phyloP scores from a whole-genome alignment of 2,888 invertebrate species.

The Drosophila helvetica region DNA sequence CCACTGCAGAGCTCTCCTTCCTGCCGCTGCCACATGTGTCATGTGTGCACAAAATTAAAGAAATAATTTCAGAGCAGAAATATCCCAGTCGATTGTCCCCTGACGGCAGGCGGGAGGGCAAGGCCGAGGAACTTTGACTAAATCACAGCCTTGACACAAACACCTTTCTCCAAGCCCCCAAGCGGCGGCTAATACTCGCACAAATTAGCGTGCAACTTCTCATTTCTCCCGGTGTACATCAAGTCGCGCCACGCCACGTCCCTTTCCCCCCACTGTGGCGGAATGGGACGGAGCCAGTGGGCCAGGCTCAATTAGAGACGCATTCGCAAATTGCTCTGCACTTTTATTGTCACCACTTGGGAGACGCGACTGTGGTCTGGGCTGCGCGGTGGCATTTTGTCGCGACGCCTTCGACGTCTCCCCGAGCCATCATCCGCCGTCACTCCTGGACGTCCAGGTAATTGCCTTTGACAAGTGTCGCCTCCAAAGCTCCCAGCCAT shows the following conservation, averaged over 20 bases:
- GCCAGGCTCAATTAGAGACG: constrained; percentile 74
- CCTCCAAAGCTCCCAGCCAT: constrained; percentile 7
- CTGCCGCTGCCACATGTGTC: constrained; percentile 23
- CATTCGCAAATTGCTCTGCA: constrained; percentile 73
- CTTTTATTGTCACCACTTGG: constrained; percentile 76
- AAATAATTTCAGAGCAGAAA: constrained; percentile 81
- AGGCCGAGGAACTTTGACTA: constrained; percentile 42
- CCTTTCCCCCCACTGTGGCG: neutral
- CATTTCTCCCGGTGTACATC: constrained; percentile 5
- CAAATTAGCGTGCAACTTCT: neutral
- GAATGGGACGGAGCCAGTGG: constrained; percentile 24
- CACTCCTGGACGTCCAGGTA: constrained; percentile 69
- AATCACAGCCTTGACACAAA: constrained; percentile 63
- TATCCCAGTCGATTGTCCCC: constrained; percentile 81
- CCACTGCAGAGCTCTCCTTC: constrained; percentile 4
- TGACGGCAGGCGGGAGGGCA: constrained; percentile 61
- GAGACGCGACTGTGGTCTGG: constrained; percentile 39
- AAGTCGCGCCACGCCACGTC: neutral
- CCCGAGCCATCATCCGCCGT: constrained; percentile 44
- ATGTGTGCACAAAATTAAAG: constrained; percentile 77
- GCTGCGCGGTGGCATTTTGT: constrained; percentile 76
- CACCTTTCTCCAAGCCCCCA: constrained; percentile 63
- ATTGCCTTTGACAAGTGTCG: constrained; percentile 79
- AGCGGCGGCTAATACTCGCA: constrained; percentile 22
- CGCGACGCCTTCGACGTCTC: constrained; percentile 70